Evolutionary conservation across 2,888 invertebrate species (phyloP).

Genomic region (Branchipolynoe longqiensis): DNA sequence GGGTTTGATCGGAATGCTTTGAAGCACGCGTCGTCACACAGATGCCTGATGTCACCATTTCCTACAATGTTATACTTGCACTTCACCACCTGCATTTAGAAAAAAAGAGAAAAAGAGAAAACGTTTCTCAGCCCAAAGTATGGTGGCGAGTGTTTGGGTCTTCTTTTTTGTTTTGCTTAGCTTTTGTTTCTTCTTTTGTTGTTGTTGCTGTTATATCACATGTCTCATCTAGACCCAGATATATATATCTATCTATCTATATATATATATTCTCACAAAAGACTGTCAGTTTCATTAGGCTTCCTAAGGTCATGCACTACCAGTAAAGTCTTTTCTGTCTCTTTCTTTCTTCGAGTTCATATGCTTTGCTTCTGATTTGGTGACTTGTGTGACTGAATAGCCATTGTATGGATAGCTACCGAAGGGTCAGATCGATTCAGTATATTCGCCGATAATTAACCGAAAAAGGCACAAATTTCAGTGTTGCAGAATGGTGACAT

Average conservation of each 20-base stretch:
- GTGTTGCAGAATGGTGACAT: constrained; percentile 32
- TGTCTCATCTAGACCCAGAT: too few species aligned
- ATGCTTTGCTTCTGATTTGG: background rate
- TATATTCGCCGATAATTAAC: background rate
- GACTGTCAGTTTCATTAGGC: background rate
- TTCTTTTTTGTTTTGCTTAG: background rate
- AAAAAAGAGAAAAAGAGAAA: constrained; percentile 56
- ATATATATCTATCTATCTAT: too few species aligned
- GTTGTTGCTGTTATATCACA: too few species aligned
- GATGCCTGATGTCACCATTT: constrained; percentile 80
- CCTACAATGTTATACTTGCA: constrained; percentile 82
- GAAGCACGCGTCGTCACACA: constrained; percentile 81
- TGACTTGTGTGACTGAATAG: background rate
- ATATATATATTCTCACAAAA: too few species aligned
- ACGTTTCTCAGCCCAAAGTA: constrained; percentile 30
- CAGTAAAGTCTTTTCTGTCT: too few species aligned
- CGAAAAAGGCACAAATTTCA: background rate
- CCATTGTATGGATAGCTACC: background rate
- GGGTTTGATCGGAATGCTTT: constrained; percentile 78
- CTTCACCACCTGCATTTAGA: constrained; percentile 72
- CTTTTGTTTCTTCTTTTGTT: background rate
- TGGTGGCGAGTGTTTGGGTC: background rate
- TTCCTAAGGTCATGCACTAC: too few species aligned
- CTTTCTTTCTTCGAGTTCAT: too few species aligned
- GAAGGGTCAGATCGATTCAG: background rate